Conservation (phyloP, 2,797 vertebrate species). For the Galago senegalensis region DNA sequence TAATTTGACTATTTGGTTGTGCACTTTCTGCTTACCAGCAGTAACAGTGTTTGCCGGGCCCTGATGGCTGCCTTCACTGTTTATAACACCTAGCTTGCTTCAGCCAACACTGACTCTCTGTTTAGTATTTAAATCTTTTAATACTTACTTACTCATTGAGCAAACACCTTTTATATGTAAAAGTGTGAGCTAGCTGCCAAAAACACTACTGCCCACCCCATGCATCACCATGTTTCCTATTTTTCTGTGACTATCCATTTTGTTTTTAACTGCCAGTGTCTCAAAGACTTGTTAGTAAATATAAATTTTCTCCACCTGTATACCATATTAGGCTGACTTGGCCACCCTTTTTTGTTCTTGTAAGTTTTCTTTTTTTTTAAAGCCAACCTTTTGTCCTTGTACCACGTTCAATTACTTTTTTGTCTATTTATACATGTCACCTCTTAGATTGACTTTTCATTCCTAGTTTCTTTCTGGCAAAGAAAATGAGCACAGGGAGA, state of each 20-base stretch:
- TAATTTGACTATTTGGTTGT: neutral
- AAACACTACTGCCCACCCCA: neutral
- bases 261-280: conserved; percentile 46
- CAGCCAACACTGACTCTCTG: conserved; percentile 3
- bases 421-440: conserved; percentile 69
- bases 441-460: conserved; percentile 67
- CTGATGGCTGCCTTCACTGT: neutral
- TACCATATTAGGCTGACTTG: conserved; percentile 19
- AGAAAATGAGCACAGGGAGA: conserved; percentile 71
- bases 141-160: neutral
- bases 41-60: neutral
- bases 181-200: conserved; percentile 25
- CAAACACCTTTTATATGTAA: neutral
- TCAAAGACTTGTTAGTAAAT: conserved; percentile 53
- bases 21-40: neutral
- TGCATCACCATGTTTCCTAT: neutral
- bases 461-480: conserved; percentile 73
- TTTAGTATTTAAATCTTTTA: conserved; percentile 44
- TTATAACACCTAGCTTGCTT: conserved; percentile 37
- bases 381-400: conserved; percentile 38
- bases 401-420: conserved; percentile 40
- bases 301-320: conserved; percentile 41
- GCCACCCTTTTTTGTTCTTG: neutral
- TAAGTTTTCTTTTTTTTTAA: conserved; percentile 4
- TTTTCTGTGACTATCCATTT: neutral